A percentile compares a stretch with the other conserved stretches of the same genome.
Conservation (phyloP, 2,797 vertebrate genomes). For the Oreochromis grahami region DNA sequence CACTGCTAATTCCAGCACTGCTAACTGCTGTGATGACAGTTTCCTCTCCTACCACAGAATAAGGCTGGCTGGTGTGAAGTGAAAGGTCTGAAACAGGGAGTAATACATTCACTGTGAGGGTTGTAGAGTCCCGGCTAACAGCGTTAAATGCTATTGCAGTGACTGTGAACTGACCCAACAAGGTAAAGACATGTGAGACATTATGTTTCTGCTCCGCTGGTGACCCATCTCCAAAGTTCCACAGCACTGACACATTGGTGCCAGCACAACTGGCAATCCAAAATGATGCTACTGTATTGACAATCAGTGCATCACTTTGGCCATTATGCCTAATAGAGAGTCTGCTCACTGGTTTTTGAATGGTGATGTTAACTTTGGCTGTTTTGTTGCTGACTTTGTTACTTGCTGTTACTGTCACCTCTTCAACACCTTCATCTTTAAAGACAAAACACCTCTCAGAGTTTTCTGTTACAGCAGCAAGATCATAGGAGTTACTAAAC, state of each 20-base stretch:
- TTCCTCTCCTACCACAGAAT: constrained; percentile 59
- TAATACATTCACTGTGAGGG: constrained; percentile 54
- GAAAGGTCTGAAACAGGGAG: constrained; percentile 59
- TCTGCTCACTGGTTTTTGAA: constrained; percentile 64
- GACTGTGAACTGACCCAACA: constrained; percentile 59
- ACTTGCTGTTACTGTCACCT: constrained; percentile 57
- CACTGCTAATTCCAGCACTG: constrained; percentile 41
- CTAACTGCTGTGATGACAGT: constrained; percentile 59
- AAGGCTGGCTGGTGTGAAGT: constrained; percentile 45
- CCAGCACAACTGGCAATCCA: constrained; percentile 54
- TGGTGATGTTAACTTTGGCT: constrained; percentile 38
- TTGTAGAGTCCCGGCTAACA: constrained; percentile 58
- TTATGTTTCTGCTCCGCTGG: constrained; percentile 31
- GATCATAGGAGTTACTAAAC: constrained; percentile 38
- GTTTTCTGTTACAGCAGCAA: constrained; percentile 7
- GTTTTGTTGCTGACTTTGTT: constrained; percentile 71
- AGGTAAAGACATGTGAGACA: constrained; percentile 64
- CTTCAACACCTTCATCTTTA: constrained; percentile 60
- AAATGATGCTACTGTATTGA: constrained; percentile 57
- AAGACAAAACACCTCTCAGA: constrained; percentile 69
- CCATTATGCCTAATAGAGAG: constrained; percentile 46
- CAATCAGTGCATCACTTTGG: constrained; percentile 23
- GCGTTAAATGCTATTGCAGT: constrained; percentile 64
- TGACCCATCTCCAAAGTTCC: constrained; percentile 80
- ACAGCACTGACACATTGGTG: constrained; percentile 65